Evolutionary conservation across 2,888 invertebrate species (phyloP), one percentile per base, ranked within the genome.

Genomic region (Pristionchus maxplancki): DNA sequence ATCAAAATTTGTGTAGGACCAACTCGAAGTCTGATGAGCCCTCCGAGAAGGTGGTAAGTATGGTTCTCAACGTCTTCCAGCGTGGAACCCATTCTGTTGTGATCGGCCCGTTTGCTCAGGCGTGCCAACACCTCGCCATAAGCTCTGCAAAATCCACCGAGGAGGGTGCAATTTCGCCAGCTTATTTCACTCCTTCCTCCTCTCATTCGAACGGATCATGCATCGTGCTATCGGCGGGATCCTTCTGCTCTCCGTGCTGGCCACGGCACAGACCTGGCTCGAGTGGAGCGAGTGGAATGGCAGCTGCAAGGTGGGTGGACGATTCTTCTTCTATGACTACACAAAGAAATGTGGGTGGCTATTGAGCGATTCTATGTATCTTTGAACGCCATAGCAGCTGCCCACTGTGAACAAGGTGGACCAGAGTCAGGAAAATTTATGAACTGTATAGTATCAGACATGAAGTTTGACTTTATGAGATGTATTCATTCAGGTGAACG

Each of bases 221-320:
- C 83, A 34, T 83, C 53, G 37, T 3, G 37, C 53, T 28, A 53
- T 37, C 31, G 17, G 31, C 34, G 53, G 50, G 1, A 6, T 48
- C 85, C 81, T 88, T 81, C 62, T 88, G 37, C 20, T 88, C 58
- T 58, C 50, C 50, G 50, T 40, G n/a, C 48, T 87, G 8, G 81
- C 44, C 4, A 13, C 48, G 5, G 50, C 78, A 17, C 58, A 78
- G 81, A 53, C 40, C 0, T 88, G 88, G 88, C 44, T 64, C 1
- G 78, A 50, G 58, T 88, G 88, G 88, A 81, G 88, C 31, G 78
- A 53, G 11, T 88, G 88, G 88, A 88, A 88, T n/a, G 88, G 88
- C 3, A n/a, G 40, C 11, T 88, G 88, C 81, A 44, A 78, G 53
- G 88, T 88, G 0, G 11, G 85, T 37, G 1, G 44, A 5, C 20